Base-by-base conservation (phyloP, 2,888 invertebrate genomes). In the Scaptomyza tumidula region DNA sequence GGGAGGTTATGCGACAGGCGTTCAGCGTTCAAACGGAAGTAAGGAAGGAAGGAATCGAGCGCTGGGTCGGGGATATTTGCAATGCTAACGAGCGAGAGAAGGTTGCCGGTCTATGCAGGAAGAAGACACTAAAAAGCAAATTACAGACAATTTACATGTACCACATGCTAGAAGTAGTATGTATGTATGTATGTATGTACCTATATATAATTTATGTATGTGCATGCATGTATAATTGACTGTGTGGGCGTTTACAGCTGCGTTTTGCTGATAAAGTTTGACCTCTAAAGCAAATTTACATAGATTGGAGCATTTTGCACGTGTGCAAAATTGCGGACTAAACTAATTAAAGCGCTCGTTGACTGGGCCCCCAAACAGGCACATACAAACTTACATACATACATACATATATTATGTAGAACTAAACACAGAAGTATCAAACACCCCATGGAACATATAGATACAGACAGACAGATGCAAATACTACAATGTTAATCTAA, bases 401-500 rank as follows among this genome's bases (percentile, higher is more conserved):
- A 27, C 14, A 35, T 10, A 48, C 43, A 35, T n/a, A 39, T 19
- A 44, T n/a, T 39, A 9, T n/a, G n/a, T 13, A 59, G 41, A 45
- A 13, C 16, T 24, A 56, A 33, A 29, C 10, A 46, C 10, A 46
- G 19, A 16, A 45, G 50, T 63, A 29, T 29, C 10, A 49, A 29
- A 37, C 7, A 29, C 13, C 14, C 35, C 37, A 43, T 24, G 14
- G 35, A 14, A 35, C 24, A 24, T 24, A 65, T 19, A 33, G 2
- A 35, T 5, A 37, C 39, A 41, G 5, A 37, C 39, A 41, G 39
- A 10, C 39, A 55, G 41, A 69, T 61, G 61, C 53, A 58, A 49
- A 66, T 69, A 85, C 77, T 82, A 79, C 80, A 86, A 79, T 82
- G 85, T 78, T 89, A 86, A 89, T 89, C 83, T 86, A 86, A 70